phyloP scores from a whole-genome alignment of 2,888 invertebrate genomes.

The Drosophila mercatorum region DNA sequence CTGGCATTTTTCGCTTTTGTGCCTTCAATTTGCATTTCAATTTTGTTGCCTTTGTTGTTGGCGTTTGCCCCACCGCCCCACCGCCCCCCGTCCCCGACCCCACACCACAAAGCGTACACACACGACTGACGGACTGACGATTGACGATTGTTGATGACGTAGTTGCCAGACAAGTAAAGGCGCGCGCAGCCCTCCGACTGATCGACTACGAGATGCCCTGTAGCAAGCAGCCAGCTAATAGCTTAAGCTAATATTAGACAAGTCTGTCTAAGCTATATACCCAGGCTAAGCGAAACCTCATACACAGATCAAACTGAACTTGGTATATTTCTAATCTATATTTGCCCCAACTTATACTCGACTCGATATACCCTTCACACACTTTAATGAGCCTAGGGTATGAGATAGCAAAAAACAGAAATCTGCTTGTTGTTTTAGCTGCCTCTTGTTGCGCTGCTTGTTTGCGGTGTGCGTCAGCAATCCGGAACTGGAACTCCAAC shows the following conservation, averaged over 20 bases:
- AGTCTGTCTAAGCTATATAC: not conserved
- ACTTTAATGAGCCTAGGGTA: conserved; percentile 8
- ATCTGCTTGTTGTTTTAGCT: conserved; percentile 33
- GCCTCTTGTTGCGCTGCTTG: conserved; percentile 37
- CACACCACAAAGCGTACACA: not conserved
- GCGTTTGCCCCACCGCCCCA: not conserved
- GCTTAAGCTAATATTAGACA: not conserved
- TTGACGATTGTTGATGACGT: conserved; percentile 47
- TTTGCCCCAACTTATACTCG: too few species aligned
- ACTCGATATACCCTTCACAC: not conserved
- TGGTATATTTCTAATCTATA: too few species aligned
- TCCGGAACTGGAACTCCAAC: conserved; percentile 54
- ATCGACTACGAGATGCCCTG: conserved; percentile 25
- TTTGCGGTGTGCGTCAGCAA: conserved; percentile 46
- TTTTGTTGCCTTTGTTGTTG: conserved; percentile 47
- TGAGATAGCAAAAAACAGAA: conserved; percentile 13
- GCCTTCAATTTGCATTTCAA: conserved; percentile 77
- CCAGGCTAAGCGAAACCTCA: not conserved
- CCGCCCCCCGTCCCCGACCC: not conserved
- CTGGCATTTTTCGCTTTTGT: conserved; percentile 68
- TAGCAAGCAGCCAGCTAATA: not conserved
- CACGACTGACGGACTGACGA: conserved; percentile 39
- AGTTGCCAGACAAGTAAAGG: conserved; percentile 22
- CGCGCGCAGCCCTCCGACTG: not conserved
- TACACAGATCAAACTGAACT: not conserved